Conservation (phyloP, 2,797 vertebrate species). For the Alcedo quadribrachys region DNA sequence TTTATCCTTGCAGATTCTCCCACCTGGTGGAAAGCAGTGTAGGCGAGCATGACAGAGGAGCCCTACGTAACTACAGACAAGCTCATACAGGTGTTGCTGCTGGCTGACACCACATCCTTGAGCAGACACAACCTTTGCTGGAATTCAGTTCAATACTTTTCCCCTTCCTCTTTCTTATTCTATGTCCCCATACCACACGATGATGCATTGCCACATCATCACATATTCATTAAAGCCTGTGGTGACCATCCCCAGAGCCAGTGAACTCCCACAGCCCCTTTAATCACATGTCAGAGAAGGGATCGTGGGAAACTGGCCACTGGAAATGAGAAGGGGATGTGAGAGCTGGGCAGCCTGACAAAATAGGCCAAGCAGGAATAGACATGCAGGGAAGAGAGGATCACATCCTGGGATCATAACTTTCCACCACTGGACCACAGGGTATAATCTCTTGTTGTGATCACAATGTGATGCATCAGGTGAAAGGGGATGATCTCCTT, state of each 20-base stretch:
- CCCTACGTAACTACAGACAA: not conserved
- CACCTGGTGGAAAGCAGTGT: not conserved
- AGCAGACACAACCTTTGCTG: not conserved
- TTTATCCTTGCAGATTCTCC: not conserved
- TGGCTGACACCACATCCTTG: not conserved
- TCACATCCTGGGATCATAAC: not conserved
- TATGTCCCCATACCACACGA: not conserved
- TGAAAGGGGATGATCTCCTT: not conserved
- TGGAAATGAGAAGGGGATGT: not conserved
- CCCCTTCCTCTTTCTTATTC: not conserved
- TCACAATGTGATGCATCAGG: not conserved
- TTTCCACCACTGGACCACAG: not conserved
- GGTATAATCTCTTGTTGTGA: not conserved
- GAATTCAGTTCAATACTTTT: not conserved
- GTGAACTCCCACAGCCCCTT: not conserved
- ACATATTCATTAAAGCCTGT: not conserved
- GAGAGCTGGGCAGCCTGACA: not conserved
- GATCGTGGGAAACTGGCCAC: not conserved
- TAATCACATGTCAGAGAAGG: slow-evolving; percentile 1
- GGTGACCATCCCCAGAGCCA: not conserved
- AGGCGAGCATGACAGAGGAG: not conserved
- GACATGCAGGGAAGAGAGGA: not conserved
- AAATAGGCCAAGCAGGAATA: not conserved
- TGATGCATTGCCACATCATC: not conserved
- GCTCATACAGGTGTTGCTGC: not conserved